Percentiles rank a stretch among this genome's conserved stretches.
phyloP scores from a whole-genome alignment of 37 sponge, comb jelly and placozoan species.

The Chondrilla cf. caribensis region DNA sequence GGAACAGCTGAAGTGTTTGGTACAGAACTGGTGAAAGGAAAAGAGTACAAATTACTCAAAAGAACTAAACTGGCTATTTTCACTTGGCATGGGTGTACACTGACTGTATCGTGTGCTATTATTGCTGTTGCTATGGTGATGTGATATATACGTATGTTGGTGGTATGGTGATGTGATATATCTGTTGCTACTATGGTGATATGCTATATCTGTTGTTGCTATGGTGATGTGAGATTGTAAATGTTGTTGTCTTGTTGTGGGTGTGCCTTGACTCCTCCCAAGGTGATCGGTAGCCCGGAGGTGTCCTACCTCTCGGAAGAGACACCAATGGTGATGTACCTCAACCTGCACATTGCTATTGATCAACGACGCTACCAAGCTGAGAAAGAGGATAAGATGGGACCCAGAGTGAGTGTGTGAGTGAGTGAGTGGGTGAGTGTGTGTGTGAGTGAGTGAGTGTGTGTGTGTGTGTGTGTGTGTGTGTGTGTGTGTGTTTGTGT shows the following conservation, averaged over 20 bases:
- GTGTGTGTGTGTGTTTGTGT: too few relatives aligned
- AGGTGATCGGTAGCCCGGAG: slow-evolving; percentile 64
- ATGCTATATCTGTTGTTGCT: background rate
- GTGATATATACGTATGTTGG: background rate
- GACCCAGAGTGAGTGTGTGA: slow-evolving; percentile 72
- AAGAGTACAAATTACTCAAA: slow-evolving; percentile 47
- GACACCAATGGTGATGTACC: slow-evolving; percentile 91
- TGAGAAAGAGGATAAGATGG: slow-evolving; percentile 50
- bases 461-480: slow-evolving; percentile 1
- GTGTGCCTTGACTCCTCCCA: background rate
- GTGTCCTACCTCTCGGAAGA: slow-evolving; percentile 74
- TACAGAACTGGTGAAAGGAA: slow-evolving; percentile 77
- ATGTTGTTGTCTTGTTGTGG: background rate
- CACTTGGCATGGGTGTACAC: slow-evolving; percentile 82
- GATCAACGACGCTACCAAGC: slow-evolving; percentile 75
- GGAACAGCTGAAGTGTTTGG: slow-evolving; percentile 96
- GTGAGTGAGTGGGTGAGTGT: too few relatives aligned
- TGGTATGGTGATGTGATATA: background rate
- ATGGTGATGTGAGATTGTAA: background rate
- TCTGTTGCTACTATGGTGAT: background rate
- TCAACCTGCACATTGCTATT: slow-evolving; percentile 80
- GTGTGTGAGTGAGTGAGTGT: background rate
- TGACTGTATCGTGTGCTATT: slow-evolving; percentile 36
- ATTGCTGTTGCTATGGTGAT: background rate
- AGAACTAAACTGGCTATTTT: slow-evolving; percentile 80